Evolutionary conservation across 1,140 invertebrate species (phyloP).

Genomic region (Elymnias hypermnestra): DNA sequence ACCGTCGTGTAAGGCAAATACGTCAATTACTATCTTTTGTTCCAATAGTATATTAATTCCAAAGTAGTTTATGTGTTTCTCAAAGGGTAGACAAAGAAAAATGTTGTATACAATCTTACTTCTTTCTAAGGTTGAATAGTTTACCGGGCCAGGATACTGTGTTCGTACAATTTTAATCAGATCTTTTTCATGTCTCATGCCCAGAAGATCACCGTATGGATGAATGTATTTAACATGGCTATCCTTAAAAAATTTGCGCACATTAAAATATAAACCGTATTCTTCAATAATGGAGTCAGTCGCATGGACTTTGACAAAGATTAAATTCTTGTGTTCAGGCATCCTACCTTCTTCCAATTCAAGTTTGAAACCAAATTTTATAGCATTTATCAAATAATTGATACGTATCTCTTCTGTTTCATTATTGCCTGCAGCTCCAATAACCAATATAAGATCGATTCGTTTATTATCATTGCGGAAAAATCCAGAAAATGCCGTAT

Average conservation of each 20-base stretch:
- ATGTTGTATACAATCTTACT: constrained; percentile 26
- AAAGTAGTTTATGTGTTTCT: constrained; percentile 18
- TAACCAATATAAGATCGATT: constrained; percentile 7
- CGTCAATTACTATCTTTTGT: constrained; percentile 24
- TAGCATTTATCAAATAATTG: constrained; percentile 1
- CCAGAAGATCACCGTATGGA: not conserved
- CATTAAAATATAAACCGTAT: constrained; percentile 22
- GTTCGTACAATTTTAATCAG: constrained; percentile 23
- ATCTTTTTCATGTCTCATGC: constrained; percentile 17
- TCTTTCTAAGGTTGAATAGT: constrained; percentile 29
- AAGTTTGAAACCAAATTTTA: constrained; percentile 4
- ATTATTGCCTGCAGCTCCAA: not conserved
- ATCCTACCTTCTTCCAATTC: constrained; percentile 9
- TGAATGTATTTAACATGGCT: constrained; percentile 22
- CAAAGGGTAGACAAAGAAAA: constrained; percentile 19
- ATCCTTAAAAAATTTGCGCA: constrained; percentile 26
- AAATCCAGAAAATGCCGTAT: constrained; percentile 8
- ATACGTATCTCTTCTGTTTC: not conserved
- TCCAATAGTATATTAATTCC: too few relatives aligned
- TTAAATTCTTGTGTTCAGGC: constrained; percentile 17
- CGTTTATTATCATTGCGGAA: constrained; percentile 4
- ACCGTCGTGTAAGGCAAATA: constrained; percentile 25
- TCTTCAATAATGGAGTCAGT: constrained; percentile 19
- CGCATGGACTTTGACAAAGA: constrained; percentile 29
- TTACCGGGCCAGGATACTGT: constrained; percentile 16